A percentile compares a stretch with the other conserved stretches of the same genome.
These are phyloP conservation scores for Aphaenogaster floridana DNA, from an alignment of 1,140 invertebrate genomes.

Conservation along the genomic window DNA sequence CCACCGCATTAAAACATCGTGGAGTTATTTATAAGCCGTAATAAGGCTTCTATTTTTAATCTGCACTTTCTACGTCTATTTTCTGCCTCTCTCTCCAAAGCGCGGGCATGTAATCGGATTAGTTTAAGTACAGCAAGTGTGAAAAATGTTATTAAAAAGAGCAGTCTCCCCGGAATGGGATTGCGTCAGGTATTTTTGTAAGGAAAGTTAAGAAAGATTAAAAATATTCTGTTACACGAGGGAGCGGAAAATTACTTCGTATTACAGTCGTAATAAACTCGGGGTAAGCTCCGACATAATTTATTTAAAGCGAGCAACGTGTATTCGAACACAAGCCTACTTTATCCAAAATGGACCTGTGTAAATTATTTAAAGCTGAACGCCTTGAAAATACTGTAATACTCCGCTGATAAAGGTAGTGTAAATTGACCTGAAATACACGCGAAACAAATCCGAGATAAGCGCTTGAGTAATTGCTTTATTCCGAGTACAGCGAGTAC, in stretches of 20 bases:
- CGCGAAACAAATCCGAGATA: background rate
- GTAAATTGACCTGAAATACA: constrained; percentile 9
- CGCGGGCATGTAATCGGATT: constrained; percentile 50
- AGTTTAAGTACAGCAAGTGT: constrained; percentile 53
- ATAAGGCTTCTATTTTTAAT: constrained; percentile 53
- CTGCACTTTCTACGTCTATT: constrained; percentile 49
- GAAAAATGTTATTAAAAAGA: constrained; percentile 49
- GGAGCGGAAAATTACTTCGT: constrained; percentile 3
- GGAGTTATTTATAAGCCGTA: constrained; percentile 50
- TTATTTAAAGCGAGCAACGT: constrained; percentile 14
- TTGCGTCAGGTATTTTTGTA: constrained; percentile 3
- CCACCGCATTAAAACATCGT: constrained; percentile 16
- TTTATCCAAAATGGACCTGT: background rate
- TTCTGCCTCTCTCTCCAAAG: background rate
- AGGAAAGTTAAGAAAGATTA: constrained; percentile 15
- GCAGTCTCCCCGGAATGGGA: background rate
- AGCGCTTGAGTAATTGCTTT: constrained; percentile 13
- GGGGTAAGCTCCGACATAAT: background rate
- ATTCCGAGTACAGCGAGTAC: background rate
- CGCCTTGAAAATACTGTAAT: background rate
- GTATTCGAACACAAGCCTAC: background rate
- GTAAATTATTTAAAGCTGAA: constrained; percentile 9
- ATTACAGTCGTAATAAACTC: background rate
- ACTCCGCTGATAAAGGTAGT: background rate
- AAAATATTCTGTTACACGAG: background rate